These are phyloP conservation scores for Glomeris maerens DNA, from an alignment of 1,140 invertebrate genomes.

Conservation along the genomic window DNA sequence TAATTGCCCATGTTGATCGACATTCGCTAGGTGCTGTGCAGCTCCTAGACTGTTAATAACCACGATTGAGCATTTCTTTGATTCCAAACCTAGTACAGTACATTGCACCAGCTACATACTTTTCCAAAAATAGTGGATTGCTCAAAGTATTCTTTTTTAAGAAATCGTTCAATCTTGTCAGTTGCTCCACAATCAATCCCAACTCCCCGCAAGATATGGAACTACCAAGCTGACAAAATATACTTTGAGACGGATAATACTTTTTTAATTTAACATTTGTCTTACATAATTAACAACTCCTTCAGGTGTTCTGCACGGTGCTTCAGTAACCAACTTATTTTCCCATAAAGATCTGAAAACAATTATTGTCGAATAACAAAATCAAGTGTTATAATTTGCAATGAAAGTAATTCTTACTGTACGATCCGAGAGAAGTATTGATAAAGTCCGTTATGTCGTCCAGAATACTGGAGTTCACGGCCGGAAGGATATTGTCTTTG, in stretches of 20 bases:
- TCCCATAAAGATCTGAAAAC: conserved; percentile 30
- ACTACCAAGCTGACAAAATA: conserved; percentile 25
- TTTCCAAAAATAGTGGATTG: too few relatives aligned
- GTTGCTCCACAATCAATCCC: conserved; percentile 41
- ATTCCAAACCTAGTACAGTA: too few relatives aligned
- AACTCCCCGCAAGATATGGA: conserved; percentile 41
- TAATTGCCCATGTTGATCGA: conserved; percentile 23
- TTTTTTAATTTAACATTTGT: conserved; percentile 9
- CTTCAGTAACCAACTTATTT: conserved; percentile 25
- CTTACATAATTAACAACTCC: conserved; percentile 27
- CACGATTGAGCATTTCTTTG: too few relatives aligned
- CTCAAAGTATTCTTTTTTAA: conserved; percentile 48
- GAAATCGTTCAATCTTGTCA: conserved; percentile 46
- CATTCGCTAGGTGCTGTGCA: too few relatives aligned
- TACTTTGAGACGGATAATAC: too few relatives aligned
- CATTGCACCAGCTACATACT: too few relatives aligned
- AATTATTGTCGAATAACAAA: not conserved
- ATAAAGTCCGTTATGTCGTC: conserved; percentile 87
- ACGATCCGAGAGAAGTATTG: conserved; percentile 74
- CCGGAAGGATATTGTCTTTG: too few relatives aligned
- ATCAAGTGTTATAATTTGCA: not conserved
- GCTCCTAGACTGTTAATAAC: too few relatives aligned
- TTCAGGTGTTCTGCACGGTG: conserved; percentile 21
- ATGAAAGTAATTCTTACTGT: conserved; percentile 26
- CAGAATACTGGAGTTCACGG: conserved; percentile 54